Evolutionary conservation across 2,113 vertebrate species (phyloP).

Genomic region (Sclerurus mexicanus): DNA sequence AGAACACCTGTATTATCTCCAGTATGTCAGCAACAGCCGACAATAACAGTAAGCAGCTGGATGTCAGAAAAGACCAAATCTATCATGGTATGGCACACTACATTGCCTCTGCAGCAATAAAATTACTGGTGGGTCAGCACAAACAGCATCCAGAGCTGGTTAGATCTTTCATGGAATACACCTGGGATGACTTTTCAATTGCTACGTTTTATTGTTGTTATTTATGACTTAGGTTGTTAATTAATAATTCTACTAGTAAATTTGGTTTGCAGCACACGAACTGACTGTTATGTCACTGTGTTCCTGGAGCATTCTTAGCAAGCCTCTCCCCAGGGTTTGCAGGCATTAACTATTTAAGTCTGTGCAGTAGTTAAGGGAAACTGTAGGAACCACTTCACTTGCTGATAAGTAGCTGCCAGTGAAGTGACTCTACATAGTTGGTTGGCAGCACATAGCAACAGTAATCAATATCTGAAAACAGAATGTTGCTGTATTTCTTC

Average conservation of each 20-base stretch:
- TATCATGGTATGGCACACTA: neutral
- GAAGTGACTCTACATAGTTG: neutral
- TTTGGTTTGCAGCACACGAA: neutral
- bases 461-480: neutral
- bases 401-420: neutral
- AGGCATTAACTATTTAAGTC: neutral
- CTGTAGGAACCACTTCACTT: neutral
- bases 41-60: conserved; percentile 19
- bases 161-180: neutral
- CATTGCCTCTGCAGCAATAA: neutral
- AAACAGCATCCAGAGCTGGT: neutral
- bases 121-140: conserved; percentile 9
- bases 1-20: conserved; percentile 22
- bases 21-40: neutral
- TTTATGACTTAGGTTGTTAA: neutral
- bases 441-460: neutral
- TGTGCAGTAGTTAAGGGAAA: neutral
- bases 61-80: conserved; percentile 19
- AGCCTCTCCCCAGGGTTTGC: neutral
- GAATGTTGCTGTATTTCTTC: neutral
- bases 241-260: neutral
- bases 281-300: neutral
- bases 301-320: neutral
- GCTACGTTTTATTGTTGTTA: neutral
- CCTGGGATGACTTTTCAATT: neutral